Evolutionary conservation across 2,888 invertebrate genomes (phyloP), one percentile per base, ranked within the genome.

Genomic region (Matsumyia berberina): DNA sequence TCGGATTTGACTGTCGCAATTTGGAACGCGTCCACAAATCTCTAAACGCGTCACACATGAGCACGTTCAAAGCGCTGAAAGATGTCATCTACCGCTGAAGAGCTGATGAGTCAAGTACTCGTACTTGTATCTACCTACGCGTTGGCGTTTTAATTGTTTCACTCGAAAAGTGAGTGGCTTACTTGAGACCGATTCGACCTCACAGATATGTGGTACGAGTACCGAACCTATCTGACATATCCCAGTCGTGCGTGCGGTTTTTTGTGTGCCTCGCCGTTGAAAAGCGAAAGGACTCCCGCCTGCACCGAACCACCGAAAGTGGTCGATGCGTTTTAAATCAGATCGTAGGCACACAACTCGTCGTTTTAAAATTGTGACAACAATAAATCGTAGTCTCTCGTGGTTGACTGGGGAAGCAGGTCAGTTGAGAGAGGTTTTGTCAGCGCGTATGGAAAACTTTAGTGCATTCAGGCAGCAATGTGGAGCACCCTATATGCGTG

Each of bases 231-330:
- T 66, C 35, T 51, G 67, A 69, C 31, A 74, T 67, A 62, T 57
- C 51, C 37, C 57, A 62, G 67, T 80, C 74, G 67, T 80, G 80
- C 80, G 80, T 80, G 74, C 60, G 74, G 80, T 60, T 57, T 46
- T 35, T 44, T 15, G 17, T 19, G 11, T 15, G 37, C 11, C 17
- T 58, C 6, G 24, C 24, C 4, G 24, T 57, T 58, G 49, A 70
- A 80, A 76, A 81, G 74, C 81, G 81, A 82, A 82, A 82, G 81
- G 76, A 82, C 58, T 67, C 37, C 44, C 15, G 17, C 17, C 31
- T 35, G 49, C 11, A 19, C 8, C 6, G 33, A 42, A 37, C 37
- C 31, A 37, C 58, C 55, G 49, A 74, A 76, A 76, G 81, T 81
- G 76, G 64, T 81, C 58, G 58, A 70, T 70, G 81, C 64, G 64